Conservation (phyloP, 2,113 vertebrate genomes). For the Acanthisitta chloris region DNA sequence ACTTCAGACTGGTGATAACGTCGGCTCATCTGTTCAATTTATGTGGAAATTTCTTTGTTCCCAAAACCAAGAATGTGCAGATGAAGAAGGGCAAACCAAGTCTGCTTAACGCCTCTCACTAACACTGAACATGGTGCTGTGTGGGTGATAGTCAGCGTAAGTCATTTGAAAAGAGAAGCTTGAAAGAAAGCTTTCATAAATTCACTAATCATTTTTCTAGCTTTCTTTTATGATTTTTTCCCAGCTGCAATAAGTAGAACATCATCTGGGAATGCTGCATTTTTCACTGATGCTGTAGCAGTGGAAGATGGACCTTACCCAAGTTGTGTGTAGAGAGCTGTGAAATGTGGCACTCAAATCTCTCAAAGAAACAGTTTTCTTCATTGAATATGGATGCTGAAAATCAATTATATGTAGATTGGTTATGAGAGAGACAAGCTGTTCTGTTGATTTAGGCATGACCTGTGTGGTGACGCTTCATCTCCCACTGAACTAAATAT, state of each 20-base stretch:
- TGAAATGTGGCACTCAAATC: slow-evolving; percentile 16
- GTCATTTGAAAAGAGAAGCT: background rate
- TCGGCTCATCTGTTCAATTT: slow-evolving; percentile 10
- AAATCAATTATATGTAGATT: slow-evolving; percentile 70
- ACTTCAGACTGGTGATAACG: background rate
- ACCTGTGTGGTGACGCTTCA: slow-evolving; percentile 60
- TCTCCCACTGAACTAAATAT: slow-evolving; percentile 67
- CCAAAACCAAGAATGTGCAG: background rate
- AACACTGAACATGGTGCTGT: background rate
- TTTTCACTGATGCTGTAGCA: background rate
- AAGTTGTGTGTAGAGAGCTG: background rate
- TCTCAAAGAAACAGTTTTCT: background rate
- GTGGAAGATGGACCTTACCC: background rate
- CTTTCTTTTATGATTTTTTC: background rate
- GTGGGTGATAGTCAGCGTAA: background rate
- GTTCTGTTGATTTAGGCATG: slow-evolving; percentile 69
- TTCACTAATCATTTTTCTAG: background rate
- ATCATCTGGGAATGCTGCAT: background rate
- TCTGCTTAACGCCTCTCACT: slow-evolving; percentile 9
- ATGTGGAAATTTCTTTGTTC: slow-evolving; percentile 37
- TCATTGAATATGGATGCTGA: slow-evolving; percentile 43
- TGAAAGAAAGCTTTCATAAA: background rate
- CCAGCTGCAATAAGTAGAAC: background rate
- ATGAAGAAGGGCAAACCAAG: background rate
- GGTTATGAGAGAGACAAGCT: slow-evolving; percentile 64